A percentile compares a stretch with the other conserved stretches of the same genome.
phyloP scores from a whole-genome alignment of 1,140 invertebrate genomes.

The Diabrotica virgifera region DNA sequence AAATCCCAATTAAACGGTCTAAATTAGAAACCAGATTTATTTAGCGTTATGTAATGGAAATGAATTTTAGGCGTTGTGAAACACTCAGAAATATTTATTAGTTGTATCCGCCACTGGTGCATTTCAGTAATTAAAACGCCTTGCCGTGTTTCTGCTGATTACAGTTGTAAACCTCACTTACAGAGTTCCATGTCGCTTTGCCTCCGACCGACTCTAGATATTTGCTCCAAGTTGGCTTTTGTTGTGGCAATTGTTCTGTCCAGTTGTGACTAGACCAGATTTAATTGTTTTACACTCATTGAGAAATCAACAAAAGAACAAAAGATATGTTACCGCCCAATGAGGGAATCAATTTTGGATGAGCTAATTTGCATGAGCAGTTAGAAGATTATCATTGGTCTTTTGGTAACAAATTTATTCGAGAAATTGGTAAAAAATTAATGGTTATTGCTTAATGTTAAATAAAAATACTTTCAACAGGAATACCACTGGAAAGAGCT shows the following conservation, averaged over 20 bases:
- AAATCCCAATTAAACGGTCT: too few species aligned
- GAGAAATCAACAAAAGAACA: not conserved
- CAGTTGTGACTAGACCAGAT: slow-evolving; percentile 7
- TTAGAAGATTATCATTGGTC: too few species aligned
- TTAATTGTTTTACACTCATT: slow-evolving; percentile 9
- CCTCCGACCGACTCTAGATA: slow-evolving; percentile 4
- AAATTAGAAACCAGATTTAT: too few species aligned
- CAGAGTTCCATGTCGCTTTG: not conserved
- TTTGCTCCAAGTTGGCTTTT: slow-evolving; percentile 15
- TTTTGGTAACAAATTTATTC: too few species aligned
- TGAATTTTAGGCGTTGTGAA: too few species aligned
- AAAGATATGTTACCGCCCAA: not conserved
- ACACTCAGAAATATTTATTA: not conserved
- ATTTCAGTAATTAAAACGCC: slow-evolving; percentile 2
- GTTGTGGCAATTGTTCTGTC: slow-evolving; percentile 15
- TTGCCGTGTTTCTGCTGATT: slow-evolving; percentile 13
- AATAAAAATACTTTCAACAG: too few species aligned
- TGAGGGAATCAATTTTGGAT: not conserved
- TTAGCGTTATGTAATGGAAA: too few species aligned
- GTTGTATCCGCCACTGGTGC: not conserved
- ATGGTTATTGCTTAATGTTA: too few species aligned
- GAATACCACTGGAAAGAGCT: too few species aligned
- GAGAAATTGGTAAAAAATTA: too few species aligned
- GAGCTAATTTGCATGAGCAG: not conserved
- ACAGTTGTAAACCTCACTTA: slow-evolving; percentile 11